These are phyloP conservation scores for Pseudeuparius sepicola DNA, from an alignment of 2,888 invertebrate species.

Conservation along the genomic window DNA sequence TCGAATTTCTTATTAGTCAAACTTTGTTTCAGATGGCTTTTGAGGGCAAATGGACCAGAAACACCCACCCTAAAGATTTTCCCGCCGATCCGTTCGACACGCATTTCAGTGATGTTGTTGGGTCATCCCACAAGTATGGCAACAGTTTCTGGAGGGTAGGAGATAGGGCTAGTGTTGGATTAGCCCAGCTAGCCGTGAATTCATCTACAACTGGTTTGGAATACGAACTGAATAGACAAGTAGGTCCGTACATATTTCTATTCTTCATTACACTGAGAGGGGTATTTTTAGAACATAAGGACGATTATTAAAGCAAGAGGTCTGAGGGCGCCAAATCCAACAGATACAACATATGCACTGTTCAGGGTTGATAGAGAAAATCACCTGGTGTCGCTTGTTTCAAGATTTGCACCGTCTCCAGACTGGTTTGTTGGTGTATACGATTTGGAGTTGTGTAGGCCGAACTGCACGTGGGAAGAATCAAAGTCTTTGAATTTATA, in stretches of 20 bases:
- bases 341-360: slow-evolving; percentile 69
- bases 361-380: slow-evolving; percentile 83
- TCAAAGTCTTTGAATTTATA: slow-evolving; percentile 72
- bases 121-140: slow-evolving; percentile 74
- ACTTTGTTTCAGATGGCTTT: too few species aligned
- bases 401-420: slow-evolving; percentile 91
- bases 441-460: slow-evolving; percentile 74
- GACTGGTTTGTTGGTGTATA: slow-evolving; percentile 95
- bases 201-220: neutral
- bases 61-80: slow-evolving; percentile 90
- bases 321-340: slow-evolving; percentile 75
- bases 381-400: slow-evolving; percentile 83
- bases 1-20: slow-evolving; percentile 33
- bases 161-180: neutral
- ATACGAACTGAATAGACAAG: neutral
- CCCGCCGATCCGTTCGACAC: slow-evolving; percentile 77
- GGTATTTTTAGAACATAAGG: slow-evolving; percentile 51
- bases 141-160: slow-evolving; percentile 34
- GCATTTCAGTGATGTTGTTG: slow-evolving; percentile 91
- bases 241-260: too few species aligned
- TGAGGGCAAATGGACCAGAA: slow-evolving; percentile 87
- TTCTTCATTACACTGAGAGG: too few species aligned
- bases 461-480: slow-evolving; percentile 80
- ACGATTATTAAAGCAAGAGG: slow-evolving; percentile 91
- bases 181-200: neutral